Conservation (phyloP, 2,888 invertebrate species). For the Ferdinandea cuprea region DNA sequence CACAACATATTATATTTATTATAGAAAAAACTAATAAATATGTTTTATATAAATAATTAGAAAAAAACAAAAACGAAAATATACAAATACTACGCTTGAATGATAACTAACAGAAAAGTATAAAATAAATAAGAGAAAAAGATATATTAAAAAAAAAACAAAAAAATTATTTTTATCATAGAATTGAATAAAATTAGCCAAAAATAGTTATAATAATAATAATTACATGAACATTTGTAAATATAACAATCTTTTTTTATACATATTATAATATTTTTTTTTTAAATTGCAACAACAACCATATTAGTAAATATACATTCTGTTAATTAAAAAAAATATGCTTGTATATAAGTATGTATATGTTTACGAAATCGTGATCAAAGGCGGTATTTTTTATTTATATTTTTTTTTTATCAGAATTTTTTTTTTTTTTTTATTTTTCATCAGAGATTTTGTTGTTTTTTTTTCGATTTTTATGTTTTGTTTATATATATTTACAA, state of each 20-base stretch:
- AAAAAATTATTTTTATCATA: slow-evolving; percentile 34
- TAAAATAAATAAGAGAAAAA: slow-evolving; percentile 2
- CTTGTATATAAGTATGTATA: slow-evolving; percentile 43
- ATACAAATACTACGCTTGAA: slow-evolving; percentile 16
- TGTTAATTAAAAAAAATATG: slow-evolving; percentile 44
- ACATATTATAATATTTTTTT: slow-evolving; percentile 15
- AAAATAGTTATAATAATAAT: slow-evolving; percentile 8
- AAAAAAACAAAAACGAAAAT: not conserved
- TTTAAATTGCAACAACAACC: slow-evolving; percentile 67
- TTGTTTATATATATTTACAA: slow-evolving; percentile 41
- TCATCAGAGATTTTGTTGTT: slow-evolving; percentile 42
- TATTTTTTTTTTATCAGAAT: slow-evolving; percentile 11
- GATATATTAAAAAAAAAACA: not conserved
- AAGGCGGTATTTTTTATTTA: slow-evolving; percentile 50
- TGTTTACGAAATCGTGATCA: slow-evolving; percentile 55
- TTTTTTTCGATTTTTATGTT: slow-evolving; percentile 15
- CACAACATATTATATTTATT: slow-evolving; percentile 20
- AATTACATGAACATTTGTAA: slow-evolving; percentile 62
- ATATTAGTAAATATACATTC: slow-evolving; percentile 63
- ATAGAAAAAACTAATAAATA: slow-evolving; percentile 6
- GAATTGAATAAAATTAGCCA: slow-evolving; percentile 33
- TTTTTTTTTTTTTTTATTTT: slow-evolving; percentile 21
- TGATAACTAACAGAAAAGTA: slow-evolving; percentile 26
- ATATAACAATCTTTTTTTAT: slow-evolving; percentile 56
- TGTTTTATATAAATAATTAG: slow-evolving; percentile 10